Percentiles rank a stretch among this genome's conserved stretches.
Conservation (phyloP, 2,113 vertebrate species). For the Vulpes ferrilata region DNA sequence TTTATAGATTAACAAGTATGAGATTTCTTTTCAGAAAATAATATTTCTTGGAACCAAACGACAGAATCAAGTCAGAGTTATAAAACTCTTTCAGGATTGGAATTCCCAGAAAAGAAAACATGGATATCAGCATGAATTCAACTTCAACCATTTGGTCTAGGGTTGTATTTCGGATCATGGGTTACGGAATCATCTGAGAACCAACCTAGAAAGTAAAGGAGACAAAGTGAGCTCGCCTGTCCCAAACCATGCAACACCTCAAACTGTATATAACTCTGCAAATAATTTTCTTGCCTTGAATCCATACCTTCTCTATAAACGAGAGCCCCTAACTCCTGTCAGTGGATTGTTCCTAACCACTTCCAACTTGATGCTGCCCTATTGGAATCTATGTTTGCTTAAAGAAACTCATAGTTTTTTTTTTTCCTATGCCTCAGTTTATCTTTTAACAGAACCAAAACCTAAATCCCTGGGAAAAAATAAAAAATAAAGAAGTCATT, state of each 20-base stretch:
- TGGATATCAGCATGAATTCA: conserved; percentile 13
- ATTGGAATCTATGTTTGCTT: background rate
- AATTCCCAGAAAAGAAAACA: background rate
- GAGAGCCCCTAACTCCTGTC: background rate
- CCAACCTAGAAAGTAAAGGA: background rate
- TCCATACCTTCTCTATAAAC: background rate
- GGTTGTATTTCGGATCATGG: background rate
- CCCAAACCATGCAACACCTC: background rate
- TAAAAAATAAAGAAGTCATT: background rate
- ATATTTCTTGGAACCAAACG: background rate
- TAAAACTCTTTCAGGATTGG: background rate
- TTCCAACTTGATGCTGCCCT: too few species aligned
- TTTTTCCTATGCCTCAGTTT: background rate
- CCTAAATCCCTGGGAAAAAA: background rate
- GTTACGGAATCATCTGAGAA: background rate
- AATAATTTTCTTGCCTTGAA: background rate
- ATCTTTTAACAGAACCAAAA: background rate
- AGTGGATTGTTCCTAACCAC: background rate
- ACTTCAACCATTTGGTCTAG: background rate
- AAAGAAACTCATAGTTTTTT: background rate
- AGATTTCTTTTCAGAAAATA: background rate
- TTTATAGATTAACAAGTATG: background rate
- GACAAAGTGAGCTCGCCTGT: background rate
- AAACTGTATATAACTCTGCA: background rate
- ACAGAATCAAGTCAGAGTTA: conserved; percentile 4